These are phyloP conservation scores for Drosophila kurseongensis DNA, from an alignment of 1,140 invertebrate species.

Conservation along the genomic window DNA sequence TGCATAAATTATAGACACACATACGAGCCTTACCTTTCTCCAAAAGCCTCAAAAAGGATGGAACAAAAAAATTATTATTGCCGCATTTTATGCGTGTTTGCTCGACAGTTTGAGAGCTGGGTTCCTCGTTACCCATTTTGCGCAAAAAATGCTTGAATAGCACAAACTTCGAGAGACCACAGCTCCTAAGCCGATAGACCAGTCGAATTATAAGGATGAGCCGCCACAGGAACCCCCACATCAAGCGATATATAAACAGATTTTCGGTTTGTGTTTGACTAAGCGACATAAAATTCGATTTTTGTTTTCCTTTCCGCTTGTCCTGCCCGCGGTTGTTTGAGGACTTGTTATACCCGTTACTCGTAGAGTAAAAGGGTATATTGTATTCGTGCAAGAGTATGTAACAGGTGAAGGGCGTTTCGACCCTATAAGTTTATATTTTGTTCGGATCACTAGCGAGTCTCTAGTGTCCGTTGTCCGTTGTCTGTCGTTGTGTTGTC, in stretches of 20 bases:
- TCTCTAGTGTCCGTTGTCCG: no score
- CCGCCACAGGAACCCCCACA: background rate
- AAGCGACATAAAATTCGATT: conserved; percentile 59
- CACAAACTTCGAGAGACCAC: conserved; percentile 52
- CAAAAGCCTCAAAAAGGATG: conserved; percentile 19
- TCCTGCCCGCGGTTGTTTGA: conserved; percentile 12
- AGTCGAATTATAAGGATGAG: conserved; percentile 11
- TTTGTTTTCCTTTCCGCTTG: conserved; percentile 20
- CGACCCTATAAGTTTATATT: no score
- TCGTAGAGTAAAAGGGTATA: no score
- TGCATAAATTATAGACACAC: conserved; percentile 75
- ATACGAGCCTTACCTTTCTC: conserved; percentile 52
- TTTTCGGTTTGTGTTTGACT: conserved; percentile 59
- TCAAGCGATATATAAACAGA: conserved; percentile 68
- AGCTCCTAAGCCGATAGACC: conserved; percentile 31
- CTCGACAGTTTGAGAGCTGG: conserved; percentile 36
- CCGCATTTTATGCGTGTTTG: conserved; percentile 62
- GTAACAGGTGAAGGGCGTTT: no score
- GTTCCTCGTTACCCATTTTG: conserved; percentile 17
- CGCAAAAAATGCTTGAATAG: conserved; percentile 76
- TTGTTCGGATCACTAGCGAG: no score
- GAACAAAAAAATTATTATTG: conserved; percentile 54
- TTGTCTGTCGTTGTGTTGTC: no score
- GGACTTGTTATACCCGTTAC: no score
- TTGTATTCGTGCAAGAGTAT: no score